Conservation (phyloP, 1,140 invertebrate species). For the Colletes gigas region DNA sequence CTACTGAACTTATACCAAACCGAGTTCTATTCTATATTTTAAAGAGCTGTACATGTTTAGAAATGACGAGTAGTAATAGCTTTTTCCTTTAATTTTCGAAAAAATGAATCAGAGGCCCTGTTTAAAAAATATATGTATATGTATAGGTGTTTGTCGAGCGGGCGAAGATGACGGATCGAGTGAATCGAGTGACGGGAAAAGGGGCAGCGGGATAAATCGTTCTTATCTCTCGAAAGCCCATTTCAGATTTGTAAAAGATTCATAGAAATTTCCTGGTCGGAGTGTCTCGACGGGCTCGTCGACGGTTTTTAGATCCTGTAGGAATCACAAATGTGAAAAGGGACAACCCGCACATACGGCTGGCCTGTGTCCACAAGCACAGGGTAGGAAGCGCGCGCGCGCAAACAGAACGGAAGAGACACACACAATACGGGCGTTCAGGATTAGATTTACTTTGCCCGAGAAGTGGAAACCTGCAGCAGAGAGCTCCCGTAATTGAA, state of each 20-base stretch:
- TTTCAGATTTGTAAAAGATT: constrained; percentile 14
- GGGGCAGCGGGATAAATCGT: background rate
- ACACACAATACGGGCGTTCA: constrained; percentile 38
- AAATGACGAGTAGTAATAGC: too few species aligned
- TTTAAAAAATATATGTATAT: too few species aligned
- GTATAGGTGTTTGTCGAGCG: too few species aligned
- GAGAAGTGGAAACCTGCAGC: constrained; percentile 55
- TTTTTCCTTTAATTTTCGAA: too few species aligned
- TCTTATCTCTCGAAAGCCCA: background rate
- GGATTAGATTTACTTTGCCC: constrained; percentile 61
- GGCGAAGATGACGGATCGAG: too few species aligned
- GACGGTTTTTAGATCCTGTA: constrained; percentile 20
- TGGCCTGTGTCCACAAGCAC: constrained; percentile 1
- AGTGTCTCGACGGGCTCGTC: background rate
- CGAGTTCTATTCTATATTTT: too few species aligned
- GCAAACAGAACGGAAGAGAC: constrained; percentile 45
- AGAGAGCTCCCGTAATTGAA: constrained; percentile 54
- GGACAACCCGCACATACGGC: background rate
- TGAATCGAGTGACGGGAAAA: too few species aligned
- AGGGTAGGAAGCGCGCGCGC: background rate
- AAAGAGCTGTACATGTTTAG: too few species aligned
- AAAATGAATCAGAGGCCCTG: too few species aligned
- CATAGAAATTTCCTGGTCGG: constrained; percentile 14
- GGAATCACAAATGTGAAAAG: constrained; percentile 19
- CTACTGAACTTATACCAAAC: too few species aligned